These are phyloP conservation scores for Macrosoma leucophasiata DNA, from an alignment of 2,888 invertebrate species.

Conservation along the genomic window DNA sequence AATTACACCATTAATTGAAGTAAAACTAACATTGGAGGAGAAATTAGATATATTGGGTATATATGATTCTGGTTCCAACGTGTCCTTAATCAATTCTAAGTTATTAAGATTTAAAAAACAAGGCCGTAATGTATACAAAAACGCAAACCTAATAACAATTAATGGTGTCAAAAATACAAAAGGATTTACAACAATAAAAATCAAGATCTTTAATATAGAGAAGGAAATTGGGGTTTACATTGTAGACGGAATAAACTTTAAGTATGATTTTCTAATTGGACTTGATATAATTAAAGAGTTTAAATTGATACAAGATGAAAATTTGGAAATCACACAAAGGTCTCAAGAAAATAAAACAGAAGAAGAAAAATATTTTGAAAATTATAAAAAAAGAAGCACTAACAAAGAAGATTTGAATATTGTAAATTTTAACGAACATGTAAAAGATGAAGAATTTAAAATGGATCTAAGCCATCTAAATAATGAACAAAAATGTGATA, in stretches of 20 bases:
- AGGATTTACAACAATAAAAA: too few relatives aligned
- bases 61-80: slow-evolving; percentile 30
- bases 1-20: slow-evolving; percentile 27
- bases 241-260: slow-evolving; percentile 19
- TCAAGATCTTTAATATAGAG: slow-evolving; percentile 11
- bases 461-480: slow-evolving; percentile 1
- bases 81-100: slow-evolving; percentile 29
- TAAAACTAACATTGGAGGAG: slow-evolving; percentile 24
- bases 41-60: slow-evolving; percentile 21
- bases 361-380: not conserved
- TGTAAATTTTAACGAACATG: slow-evolving; percentile 13
- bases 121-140: not conserved
- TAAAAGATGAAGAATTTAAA: slow-evolving; percentile 3
- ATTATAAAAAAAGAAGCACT: not conserved
- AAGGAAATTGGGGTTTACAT: slow-evolving; percentile 10
- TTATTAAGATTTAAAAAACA: slow-evolving; percentile 18
- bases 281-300: slow-evolving; percentile 23
- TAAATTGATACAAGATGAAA: slow-evolving; percentile 18
- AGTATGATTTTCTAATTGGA: slow-evolving; percentile 26
- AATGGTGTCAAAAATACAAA: slow-evolving; percentile 16
- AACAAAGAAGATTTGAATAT: slow-evolving; percentile 1
- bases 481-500: slow-evolving; percentile 8
- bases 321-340: slow-evolving; percentile 17
- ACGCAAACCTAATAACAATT: slow-evolving; percentile 12
- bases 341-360: not conserved